These are phyloP conservation scores for Helicoverpa assulta DNA, from an alignment of 2,888 invertebrate species.

Conservation along the genomic window DNA sequence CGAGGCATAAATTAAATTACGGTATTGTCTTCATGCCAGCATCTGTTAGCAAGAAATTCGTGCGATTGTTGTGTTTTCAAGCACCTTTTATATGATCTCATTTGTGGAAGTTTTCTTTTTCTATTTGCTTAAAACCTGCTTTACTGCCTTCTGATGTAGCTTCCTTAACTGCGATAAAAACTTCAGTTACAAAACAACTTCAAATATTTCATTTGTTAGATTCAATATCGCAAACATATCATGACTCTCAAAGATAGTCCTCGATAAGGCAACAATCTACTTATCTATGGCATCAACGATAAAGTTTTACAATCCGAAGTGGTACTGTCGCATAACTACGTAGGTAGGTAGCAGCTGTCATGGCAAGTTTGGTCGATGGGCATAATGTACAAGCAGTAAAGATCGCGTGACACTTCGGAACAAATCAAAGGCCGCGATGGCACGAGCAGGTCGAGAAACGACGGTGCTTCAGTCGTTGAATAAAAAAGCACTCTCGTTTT, in stretches of 20 bases:
- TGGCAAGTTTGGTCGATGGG: slow-evolving; percentile 71
- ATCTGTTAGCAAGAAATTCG: slow-evolving; percentile 37
- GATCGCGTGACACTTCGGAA: slow-evolving; percentile 75
- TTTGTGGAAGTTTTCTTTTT: slow-evolving; percentile 14
- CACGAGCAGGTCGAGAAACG: slow-evolving; percentile 73
- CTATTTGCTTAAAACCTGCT: slow-evolving; percentile 4
- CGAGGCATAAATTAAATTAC: slow-evolving; percentile 65
- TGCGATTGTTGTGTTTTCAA: slow-evolving; percentile 30
- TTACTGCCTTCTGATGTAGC: not conserved
- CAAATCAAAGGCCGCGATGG: slow-evolving; percentile 78
- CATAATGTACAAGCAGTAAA: slow-evolving; percentile 61
- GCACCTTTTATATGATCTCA: slow-evolving; percentile 32
- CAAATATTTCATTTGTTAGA: slow-evolving; percentile 20
- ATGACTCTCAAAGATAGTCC: slow-evolving; percentile 50
- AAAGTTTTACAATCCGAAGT: slow-evolving; percentile 25
- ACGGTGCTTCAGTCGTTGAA: slow-evolving; percentile 71
- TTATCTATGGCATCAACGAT: slow-evolving; percentile 41
- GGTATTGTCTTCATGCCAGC: slow-evolving; percentile 57
- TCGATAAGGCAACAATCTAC: slow-evolving; percentile 48
- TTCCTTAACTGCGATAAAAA: not conserved
- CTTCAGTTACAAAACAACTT: slow-evolving; percentile 13
- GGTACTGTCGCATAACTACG: slow-evolving; percentile 23
- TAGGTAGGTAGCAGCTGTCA: slow-evolving; percentile 29
- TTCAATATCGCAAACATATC: slow-evolving; percentile 46
- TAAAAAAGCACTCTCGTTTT: slow-evolving; percentile 77